Evolutionary conservation across 2,113 vertebrate species (phyloP), one percentile per base, ranked within the genome.

Genomic region (Hoplias malabaricus): DNA sequence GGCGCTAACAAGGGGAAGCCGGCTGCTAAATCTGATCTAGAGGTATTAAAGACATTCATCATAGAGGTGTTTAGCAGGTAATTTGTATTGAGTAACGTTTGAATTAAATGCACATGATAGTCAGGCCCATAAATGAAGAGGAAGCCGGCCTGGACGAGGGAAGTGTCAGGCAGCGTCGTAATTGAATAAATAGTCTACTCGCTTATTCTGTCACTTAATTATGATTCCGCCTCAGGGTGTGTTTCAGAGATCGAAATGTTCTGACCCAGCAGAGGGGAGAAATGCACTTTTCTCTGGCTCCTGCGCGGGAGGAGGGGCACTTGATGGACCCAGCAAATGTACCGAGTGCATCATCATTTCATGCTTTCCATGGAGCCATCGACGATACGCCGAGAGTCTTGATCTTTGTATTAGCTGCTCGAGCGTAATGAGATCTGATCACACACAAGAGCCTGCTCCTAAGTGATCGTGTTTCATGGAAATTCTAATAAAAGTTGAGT

Each of bases 41-140:
- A 69, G 25, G 84, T 81, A 84, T 86, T 85, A 81, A 80, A 80
- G 43, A 36, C 75, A 78, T 86, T 78, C 33, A 84, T 82, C 78
- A 82, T 23, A 21, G 19, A 25, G 38, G 33, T 71, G 57, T 63
- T 70, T 74, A 77, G 50, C 34, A 48, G 40, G 33, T 65, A 80
- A 83, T 80, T 69, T 82, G 43, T 70, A 69, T 54, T 36, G 38
- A 73, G 67, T 23, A 80, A 79, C 19, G 29, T 65, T 38, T 38
- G 29, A 65, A 75, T 66, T 53, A 78, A 83, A 80, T 70, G 29
- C 61, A 73, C 5, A 16, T 43, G 59, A 66, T 54, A 62, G 21
- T 34, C 25, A 69, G 63, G 34, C 3, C 65, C 53, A 56, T 82
- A 53, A 72, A 59, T 69, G 34, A 19, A 48, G 40, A 53, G 57